Base-by-base conservation (phyloP, 2,113 vertebrate species). In the Cairina moschata region DNA sequence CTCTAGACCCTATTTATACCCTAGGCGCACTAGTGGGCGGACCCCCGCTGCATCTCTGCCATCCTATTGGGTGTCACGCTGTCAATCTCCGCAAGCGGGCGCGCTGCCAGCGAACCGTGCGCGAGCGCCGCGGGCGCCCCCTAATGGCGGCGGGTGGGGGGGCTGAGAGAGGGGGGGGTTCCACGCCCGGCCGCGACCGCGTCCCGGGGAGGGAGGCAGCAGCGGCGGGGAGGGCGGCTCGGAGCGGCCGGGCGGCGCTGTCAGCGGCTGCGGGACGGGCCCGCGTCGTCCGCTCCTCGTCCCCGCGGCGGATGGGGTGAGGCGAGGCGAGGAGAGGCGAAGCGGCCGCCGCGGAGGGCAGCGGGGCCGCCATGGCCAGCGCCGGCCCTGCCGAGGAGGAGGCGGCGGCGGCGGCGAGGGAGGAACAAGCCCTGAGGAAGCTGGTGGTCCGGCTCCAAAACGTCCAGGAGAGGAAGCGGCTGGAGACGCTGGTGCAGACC, bases 361-460 rank as follows among this genome's bases (percentile, higher is more conserved):
- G 40, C 46, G 60, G 74, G 6, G 22, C 88, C 34, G 76, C 56
- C 96, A 98, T 98, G 98, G 97, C 97, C 88, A 97, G 96, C 62
- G 52, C 76, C 44, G 63, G 86, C 74, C 26, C 72, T 11, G n/a
- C 55, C 44, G 86, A 77, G 13, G 55, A 16, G 94, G 97, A 56
- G 17, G 98, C 98, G 79, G 98, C 98, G 58, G 97, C 59, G 17
- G 98, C 98, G 79, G 98, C 98, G 58, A 59, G 98, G 83, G 97
- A 98, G 22, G 98, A 98, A 60, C 97, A 97, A 90, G 97, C 96
- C 68, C 89, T 99, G 69, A 98, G 94, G 94, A 99, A 99, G 67
- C 98, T 99, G 28, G 73, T 99, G 28, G 99, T 99, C 63, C 97
- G 99, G 59, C 97, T 99, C 62, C 98, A 95, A 12, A 98, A 98